Conservation (phyloP, 1,140 invertebrate species). For the Proctacanthus coquilletti region DNA sequence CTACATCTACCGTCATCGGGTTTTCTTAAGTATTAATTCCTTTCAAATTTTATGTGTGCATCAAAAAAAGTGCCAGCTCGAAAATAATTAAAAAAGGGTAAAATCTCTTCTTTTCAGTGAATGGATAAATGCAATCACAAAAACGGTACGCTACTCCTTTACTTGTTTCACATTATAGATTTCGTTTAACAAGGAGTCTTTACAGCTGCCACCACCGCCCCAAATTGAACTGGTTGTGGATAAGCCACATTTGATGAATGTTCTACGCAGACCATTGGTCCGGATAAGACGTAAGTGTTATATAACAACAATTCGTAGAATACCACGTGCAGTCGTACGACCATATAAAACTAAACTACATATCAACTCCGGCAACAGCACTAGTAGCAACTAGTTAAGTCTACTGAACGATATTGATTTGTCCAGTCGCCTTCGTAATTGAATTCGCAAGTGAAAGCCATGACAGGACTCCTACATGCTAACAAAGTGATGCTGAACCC, state of each 20-base stretch:
- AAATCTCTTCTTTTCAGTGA: conserved; percentile 34
- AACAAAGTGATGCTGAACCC: too few species aligned
- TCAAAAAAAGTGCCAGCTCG: not conserved
- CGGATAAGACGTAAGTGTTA: conserved; percentile 43
- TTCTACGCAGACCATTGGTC: conserved; percentile 39
- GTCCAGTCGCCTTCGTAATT: too few species aligned
- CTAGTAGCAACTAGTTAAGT: too few species aligned
- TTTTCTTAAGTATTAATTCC: not conserved
- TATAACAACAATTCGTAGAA: too few species aligned
- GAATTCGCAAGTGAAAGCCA: too few species aligned
- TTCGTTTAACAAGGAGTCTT: conserved; percentile 2
- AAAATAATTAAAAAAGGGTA: not conserved
- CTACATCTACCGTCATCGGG: too few species aligned
- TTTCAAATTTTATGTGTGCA: not conserved
- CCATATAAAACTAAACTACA: too few species aligned
- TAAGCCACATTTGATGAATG: conserved; percentile 41
- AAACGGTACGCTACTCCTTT: conserved; percentile 38
- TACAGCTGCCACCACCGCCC: conserved; percentile 37
- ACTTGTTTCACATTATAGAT: not conserved
- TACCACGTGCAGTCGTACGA: too few species aligned
- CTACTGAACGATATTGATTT: too few species aligned
- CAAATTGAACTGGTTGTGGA: conserved; percentile 43
- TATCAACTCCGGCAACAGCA: too few species aligned
- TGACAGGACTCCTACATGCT: too few species aligned
- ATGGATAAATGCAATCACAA: conserved; percentile 54